A percentile compares a stretch with the other conserved stretches of the same genome.
Evolutionary conservation across 2,888 invertebrate genomes (phyloP).

Genomic region (Mythimna impura): DNA sequence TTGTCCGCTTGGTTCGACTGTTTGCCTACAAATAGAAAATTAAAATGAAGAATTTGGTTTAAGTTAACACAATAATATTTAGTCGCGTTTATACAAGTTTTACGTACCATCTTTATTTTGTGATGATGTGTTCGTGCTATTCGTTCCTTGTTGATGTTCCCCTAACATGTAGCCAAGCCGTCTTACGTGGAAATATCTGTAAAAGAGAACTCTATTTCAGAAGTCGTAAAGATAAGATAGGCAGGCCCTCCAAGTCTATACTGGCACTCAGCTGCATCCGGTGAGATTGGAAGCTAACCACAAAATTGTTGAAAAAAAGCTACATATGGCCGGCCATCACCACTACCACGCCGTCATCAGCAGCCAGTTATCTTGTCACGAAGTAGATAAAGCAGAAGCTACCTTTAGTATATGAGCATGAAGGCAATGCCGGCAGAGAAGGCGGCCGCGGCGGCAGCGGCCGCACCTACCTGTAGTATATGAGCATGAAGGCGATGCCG

Average conservation of each 20-base stretch:
- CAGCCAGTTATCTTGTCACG: background rate
- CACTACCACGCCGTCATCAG: constrained; percentile 1
- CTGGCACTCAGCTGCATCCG: background rate
- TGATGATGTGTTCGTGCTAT: constrained; percentile 84
- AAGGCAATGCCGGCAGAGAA: no score
- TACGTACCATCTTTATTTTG: constrained; percentile 82
- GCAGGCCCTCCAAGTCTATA: background rate
- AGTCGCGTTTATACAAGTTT: background rate
- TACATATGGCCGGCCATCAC: no score
- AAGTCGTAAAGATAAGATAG: background rate
- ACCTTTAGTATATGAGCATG: constrained; percentile 71
- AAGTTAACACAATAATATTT: background rate
- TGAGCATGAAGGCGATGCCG: no score
- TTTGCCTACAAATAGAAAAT: constrained; percentile 72
- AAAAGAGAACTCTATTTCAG: background rate
- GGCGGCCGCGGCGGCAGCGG: no score
- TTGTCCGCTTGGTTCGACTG: constrained; percentile 77
- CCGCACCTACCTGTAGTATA: no score
- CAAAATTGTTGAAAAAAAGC: no score
- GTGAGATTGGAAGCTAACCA: background rate
- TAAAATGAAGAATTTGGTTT: background rate
- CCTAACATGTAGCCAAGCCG: constrained; percentile 93
- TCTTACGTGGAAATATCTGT: constrained; percentile 95
- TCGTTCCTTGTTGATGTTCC: constrained; percentile 84
- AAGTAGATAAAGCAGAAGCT: background rate